phyloP scores from a whole-genome alignment of 2,113 vertebrate species.

The Oceanodroma tethys region DNA sequence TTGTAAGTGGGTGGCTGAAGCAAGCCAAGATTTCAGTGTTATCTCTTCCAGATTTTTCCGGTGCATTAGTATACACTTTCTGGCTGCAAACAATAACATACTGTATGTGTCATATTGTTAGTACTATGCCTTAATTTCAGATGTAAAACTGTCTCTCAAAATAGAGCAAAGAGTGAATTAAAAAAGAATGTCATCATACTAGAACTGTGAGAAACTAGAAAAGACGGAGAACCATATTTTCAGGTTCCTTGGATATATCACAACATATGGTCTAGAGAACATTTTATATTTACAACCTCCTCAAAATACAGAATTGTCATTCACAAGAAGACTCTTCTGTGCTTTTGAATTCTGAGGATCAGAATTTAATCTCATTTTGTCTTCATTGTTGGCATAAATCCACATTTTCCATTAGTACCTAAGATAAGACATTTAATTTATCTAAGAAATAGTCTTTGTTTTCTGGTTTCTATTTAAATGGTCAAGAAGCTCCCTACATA shows the following conservation, averaged over 20 bases:
- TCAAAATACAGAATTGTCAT: background rate
- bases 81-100: slow-evolving; percentile 8
- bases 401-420: background rate
- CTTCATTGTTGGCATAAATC: background rate
- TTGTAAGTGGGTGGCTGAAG: slow-evolving; percentile 18
- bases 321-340: background rate
- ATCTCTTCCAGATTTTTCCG: background rate
- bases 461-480: background rate
- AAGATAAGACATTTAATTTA: background rate
- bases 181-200: background rate
- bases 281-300: background rate
- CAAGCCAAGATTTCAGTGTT: background rate
- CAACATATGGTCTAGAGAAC: slow-evolving; percentile 19
- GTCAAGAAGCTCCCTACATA: background rate
- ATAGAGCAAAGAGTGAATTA: background rate
- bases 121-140: slow-evolving; percentile 10
- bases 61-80: background rate
- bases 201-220: slow-evolving; percentile 37
- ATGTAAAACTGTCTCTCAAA: slow-evolving; percentile 21
- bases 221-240: slow-evolving; percentile 45
- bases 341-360: background rate
- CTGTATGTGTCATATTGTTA: background rate
- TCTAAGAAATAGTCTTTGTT: background rate
- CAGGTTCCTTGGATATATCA: background rate
- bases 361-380: background rate